Base-by-base conservation (phyloP, 2,113 vertebrate genomes). In the Melanocharis versteri region DNA sequence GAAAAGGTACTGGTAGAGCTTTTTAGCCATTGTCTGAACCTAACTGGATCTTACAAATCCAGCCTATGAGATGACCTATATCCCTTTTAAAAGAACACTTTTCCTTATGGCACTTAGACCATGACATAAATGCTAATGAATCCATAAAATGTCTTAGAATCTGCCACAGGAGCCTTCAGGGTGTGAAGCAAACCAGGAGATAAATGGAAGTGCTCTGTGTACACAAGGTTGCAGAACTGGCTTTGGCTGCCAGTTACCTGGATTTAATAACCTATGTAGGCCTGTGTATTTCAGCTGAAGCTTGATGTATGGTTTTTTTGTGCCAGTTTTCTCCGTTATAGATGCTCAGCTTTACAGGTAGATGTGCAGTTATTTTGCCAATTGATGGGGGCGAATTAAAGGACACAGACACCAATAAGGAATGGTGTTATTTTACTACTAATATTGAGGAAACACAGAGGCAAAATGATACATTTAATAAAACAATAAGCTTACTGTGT, bases 141-240 rank as follows among this genome's bases (percentile, higher is more conserved):
- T 70, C 83, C 10, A 4, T 90, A 72, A 93, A 83, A 47, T 26
- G 15, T 69, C 82, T 64, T 61, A 56, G 60, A 58, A 53, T 56
- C 68, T 85, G 88, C 44, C 53, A 48, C 69, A 85, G 81, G 44
- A 89, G 50, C 61, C 68, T 91, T 83, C 62, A 35, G 47, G 57
- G 40, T 10, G 0, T 66, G 60, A 70, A 62, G 48, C 47, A 69
- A 85, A 92, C 40, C 33, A 71, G 66, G 48, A 93, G 62, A 80
- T 62, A 95, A 93, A 94, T 87, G 58, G 42, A 89, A 93, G 40
- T 44, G 26, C 35, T 71, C 80, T 73, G 51, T 80, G 47, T 71
- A 56, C 35, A 53, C 24, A 80, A 61, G 62, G 62, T 21, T 78
- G 60, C 71, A 71, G 70, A 81, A 54, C n/a, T 65, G 76, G 62